Evolutionary conservation across 2,888 invertebrate genomes (phyloP).

Genomic region (Dasypogon diadema): DNA sequence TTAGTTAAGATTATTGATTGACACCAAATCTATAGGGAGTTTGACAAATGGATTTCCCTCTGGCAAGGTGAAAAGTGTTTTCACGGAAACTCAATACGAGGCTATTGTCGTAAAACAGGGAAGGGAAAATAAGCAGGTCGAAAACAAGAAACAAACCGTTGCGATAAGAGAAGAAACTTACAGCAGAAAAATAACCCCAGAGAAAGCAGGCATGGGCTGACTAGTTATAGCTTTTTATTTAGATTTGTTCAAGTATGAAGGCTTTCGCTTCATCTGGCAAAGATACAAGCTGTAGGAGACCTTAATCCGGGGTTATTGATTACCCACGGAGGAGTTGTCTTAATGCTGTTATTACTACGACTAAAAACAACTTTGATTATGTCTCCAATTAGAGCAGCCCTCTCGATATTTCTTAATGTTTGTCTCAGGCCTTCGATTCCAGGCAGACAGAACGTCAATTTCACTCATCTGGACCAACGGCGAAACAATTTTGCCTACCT

Average conservation of each 20-base stretch:
- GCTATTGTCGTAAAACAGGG: constrained; percentile 23
- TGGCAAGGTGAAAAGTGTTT: constrained; percentile 51
- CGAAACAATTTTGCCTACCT: constrained; percentile 28
- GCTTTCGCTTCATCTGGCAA: not conserved
- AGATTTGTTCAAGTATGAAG: not conserved
- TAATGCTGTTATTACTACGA: constrained; percentile 21
- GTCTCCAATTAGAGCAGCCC: constrained; percentile 33
- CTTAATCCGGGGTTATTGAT: constrained; percentile 23
- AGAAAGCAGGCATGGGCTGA: not conserved
- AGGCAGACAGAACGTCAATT: not conserved
- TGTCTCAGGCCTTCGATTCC: not conserved
- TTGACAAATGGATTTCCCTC: constrained; percentile 54
- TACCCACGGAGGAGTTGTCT: not conserved
- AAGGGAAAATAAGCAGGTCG: not conserved
- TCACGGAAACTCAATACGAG: constrained; percentile 36
- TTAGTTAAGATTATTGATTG: constrained; percentile 55
- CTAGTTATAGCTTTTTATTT: not conserved
- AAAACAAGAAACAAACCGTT: constrained; percentile 26
- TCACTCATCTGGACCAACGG: not conserved
- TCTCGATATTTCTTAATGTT: not conserved
- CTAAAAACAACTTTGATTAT: constrained; percentile 28
- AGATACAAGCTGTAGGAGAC: not conserved
- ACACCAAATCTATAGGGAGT: constrained; percentile 53
- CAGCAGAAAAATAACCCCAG: constrained; percentile 19
- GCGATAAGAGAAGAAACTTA: constrained; percentile 28